Conservation (phyloP, 2,797 vertebrate species). For the Odontamblyopus rebecca region DNA sequence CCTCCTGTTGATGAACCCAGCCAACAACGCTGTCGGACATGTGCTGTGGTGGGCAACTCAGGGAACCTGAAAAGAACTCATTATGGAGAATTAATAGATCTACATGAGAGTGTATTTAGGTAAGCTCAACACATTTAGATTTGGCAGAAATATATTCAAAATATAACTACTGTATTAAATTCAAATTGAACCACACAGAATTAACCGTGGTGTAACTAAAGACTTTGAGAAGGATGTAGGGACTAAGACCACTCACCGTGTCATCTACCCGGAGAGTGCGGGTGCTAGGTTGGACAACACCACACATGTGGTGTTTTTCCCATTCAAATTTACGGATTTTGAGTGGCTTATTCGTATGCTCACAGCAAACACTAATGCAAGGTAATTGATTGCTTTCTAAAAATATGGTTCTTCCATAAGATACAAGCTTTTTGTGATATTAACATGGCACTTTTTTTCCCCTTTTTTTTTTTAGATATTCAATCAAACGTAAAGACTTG, state of each 20-base stretch:
- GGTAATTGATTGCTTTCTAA: not conserved
- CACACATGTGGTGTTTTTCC: conserved; percentile 43
- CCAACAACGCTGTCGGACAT: conserved; percentile 23
- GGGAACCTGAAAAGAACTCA: conserved; percentile 29
- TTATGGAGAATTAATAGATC: conserved; percentile 48
- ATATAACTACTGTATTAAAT: not conserved
- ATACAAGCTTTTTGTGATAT: not conserved
- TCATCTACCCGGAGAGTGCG: conserved; percentile 54
- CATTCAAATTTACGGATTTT: conserved; percentile 46
- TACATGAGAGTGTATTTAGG: conserved; percentile 40
- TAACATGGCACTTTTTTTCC: not conserved
- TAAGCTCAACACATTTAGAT: conserved; percentile 7
- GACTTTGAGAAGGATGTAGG: conserved; percentile 51
- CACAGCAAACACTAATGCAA: conserved; percentile 3
- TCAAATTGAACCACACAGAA: conserved; percentile 20
- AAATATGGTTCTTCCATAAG: not conserved
- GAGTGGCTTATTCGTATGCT: conserved; percentile 29
- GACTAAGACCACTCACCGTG: conserved; percentile 43
- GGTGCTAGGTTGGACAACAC: conserved; percentile 1
- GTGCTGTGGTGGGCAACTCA: conserved; percentile 61
- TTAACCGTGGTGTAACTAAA: not conserved
- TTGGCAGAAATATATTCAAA: not conserved
- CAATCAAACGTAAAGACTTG: not conserved
- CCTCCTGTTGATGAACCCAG: not conserved
- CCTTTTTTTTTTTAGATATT: not conserved